Evolutionary conservation across 2,888 invertebrate genomes (phyloP).

Genomic region (Calephelis perditalis): DNA sequence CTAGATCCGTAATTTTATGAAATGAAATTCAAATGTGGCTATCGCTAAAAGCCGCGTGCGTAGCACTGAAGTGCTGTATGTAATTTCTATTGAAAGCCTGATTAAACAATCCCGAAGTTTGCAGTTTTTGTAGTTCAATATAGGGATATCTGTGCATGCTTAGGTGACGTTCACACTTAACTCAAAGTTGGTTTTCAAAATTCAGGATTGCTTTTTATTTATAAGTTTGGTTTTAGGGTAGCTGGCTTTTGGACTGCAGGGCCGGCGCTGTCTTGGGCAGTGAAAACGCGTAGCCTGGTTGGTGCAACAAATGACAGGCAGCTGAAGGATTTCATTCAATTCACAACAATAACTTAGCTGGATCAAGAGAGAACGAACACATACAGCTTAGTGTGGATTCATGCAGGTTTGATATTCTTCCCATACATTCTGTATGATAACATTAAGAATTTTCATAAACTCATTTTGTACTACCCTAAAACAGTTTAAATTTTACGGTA

Average conservation of each 20-base stretch:
- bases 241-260: conserved; percentile 18
- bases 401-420: conserved; percentile 2
- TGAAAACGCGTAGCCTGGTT: conserved; percentile 34
- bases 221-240: background rate
- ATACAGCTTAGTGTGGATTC: background rate
- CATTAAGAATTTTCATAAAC: no score
- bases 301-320: conserved; percentile 22
- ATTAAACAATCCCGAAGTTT: conserved; percentile 22
- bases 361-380: background rate
- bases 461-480: no score
- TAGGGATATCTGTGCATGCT: no score
- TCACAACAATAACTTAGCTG: background rate
- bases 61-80: conserved; percentile 24
- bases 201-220: conserved; percentile 14
- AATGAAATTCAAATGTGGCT: conserved; percentile 24
- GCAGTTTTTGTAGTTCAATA: background rate
- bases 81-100: conserved; percentile 19
- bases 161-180: no score
- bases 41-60: conserved; percentile 27
- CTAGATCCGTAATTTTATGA: conserved; percentile 20
- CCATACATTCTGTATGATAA: background rate
- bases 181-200: background rate
- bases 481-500: no score
- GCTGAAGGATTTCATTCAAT: background rate
- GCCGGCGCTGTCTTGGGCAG: conserved; percentile 34